These are phyloP conservation scores for Tenthredo scrophulariae DNA, from an alignment of 2,888 invertebrate species.

Conservation along the genomic window DNA sequence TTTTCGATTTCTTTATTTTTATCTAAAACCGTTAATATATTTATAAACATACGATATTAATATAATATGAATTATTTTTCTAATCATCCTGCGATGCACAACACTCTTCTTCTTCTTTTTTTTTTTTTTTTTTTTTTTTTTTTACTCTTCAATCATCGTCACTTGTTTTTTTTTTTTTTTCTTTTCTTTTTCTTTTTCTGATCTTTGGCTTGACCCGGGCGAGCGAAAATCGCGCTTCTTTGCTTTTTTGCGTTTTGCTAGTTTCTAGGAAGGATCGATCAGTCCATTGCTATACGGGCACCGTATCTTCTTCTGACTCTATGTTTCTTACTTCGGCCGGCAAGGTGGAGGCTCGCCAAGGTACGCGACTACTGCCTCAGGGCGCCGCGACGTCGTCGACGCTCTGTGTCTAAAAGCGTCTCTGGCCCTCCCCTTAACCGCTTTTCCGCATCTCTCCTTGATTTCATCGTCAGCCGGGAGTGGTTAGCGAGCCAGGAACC, in stretches of 20 bases:
- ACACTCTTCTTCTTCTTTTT: background rate
- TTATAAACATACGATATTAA: too few species aligned
- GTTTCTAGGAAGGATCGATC: background rate
- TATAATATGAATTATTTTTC: background rate
- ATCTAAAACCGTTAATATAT: too few species aligned
- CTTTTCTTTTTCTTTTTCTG: background rate
- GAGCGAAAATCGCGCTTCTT: background rate
- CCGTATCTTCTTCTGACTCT: background rate
- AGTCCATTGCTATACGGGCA: background rate
- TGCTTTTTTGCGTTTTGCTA: background rate
- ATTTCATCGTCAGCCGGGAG: constrained; percentile 51
- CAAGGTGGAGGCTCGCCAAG: constrained; percentile 76
- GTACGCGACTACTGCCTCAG: constrained; percentile 75
- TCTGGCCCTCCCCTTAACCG: constrained; percentile 64
- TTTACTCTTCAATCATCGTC: background rate
- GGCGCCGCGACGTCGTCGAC: constrained; percentile 75
- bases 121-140: background rate
- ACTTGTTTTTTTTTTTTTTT: background rate
- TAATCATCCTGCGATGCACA: background rate
- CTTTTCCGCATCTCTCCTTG: constrained; percentile 64
- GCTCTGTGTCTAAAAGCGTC: constrained; percentile 77
- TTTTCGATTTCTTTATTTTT: background rate
- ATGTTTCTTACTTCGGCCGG: constrained; percentile 60
- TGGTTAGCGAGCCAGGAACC: constrained; percentile 49
- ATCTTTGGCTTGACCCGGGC: background rate